Conservation (phyloP, 2,888 invertebrate species). For the Galerucella pusilla region DNA sequence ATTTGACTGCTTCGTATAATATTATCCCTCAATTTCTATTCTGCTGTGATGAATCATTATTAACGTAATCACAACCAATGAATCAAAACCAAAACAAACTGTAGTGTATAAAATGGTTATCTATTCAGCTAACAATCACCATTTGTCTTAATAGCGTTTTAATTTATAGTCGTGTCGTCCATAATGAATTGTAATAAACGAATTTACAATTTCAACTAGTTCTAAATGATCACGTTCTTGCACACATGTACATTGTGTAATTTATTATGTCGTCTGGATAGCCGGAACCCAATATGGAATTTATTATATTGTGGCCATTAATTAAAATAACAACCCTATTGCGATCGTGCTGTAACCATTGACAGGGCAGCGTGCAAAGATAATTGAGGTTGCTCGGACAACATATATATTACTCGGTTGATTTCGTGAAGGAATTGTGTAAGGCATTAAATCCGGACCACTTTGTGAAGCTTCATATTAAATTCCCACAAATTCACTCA, state of each 20-base stretch:
- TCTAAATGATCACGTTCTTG: slow-evolving; percentile 1
- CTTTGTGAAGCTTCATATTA: too few relatives aligned
- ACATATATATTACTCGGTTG: neutral
- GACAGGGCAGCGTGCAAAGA: neutral
- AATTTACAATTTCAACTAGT: slow-evolving; percentile 3
- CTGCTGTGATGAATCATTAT: too few relatives aligned
- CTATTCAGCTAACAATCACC: neutral
- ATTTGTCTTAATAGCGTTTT: neutral
- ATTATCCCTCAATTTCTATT: too few relatives aligned
- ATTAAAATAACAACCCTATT: slow-evolving; percentile 2
- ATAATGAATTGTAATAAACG: slow-evolving; percentile 1
- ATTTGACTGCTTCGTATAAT: too few relatives aligned
- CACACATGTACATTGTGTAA: neutral
- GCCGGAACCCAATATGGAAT: too few relatives aligned
- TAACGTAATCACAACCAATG: too few relatives aligned
- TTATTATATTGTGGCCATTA: slow-evolving; percentile 3
- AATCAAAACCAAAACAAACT: neutral
- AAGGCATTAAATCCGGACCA: too few relatives aligned
- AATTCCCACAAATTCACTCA: too few relatives aligned
- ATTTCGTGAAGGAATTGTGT: too few relatives aligned
- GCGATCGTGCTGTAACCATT: neutral
- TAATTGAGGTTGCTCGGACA: neutral
- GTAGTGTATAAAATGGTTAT: neutral
- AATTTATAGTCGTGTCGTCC: neutral
- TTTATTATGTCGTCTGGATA: neutral